Evolutionary conservation across 2,888 invertebrate genomes (phyloP).

Genomic region (Pristionchus mayeri): DNA sequence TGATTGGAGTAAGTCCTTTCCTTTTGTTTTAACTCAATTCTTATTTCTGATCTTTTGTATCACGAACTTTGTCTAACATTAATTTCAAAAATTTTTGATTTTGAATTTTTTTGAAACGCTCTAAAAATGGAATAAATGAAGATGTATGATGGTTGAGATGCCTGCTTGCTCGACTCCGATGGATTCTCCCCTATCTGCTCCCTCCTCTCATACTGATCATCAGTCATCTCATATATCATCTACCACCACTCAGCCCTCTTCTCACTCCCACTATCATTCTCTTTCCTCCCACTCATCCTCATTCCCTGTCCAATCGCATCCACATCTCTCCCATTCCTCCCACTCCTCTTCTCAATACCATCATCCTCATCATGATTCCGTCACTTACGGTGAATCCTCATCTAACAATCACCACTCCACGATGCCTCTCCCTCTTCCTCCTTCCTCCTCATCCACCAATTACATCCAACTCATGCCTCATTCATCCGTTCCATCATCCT

Average conservation of each 20-base stretch:
- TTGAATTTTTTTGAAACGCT: no score
- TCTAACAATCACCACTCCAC: background rate
- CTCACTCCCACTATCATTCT: constrained; percentile 38
- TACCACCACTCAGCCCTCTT: background rate
- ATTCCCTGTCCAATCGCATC: background rate
- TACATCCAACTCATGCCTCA: constrained; percentile 4
- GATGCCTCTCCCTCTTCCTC: background rate
- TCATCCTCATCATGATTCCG: background rate
- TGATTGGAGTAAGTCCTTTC: background rate
- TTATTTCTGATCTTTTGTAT: no score
- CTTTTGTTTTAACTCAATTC: background rate
- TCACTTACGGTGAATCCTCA: background rate
- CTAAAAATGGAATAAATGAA: background rate
- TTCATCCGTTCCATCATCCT: background rate
- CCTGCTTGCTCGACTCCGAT: background rate
- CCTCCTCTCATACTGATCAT: background rate
- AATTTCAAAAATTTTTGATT: no score
- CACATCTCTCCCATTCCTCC: background rate
- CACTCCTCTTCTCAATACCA: constrained; percentile 44
- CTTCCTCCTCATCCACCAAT: background rate
- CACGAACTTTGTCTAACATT: no score
- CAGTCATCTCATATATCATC: background rate
- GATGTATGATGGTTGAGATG: background rate
- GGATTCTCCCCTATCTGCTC: background rate
- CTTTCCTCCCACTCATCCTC: constrained; percentile 27